Conservation (phyloP, 2,888 invertebrate genomes). For the Dyspetes luteomarginatus region DNA sequence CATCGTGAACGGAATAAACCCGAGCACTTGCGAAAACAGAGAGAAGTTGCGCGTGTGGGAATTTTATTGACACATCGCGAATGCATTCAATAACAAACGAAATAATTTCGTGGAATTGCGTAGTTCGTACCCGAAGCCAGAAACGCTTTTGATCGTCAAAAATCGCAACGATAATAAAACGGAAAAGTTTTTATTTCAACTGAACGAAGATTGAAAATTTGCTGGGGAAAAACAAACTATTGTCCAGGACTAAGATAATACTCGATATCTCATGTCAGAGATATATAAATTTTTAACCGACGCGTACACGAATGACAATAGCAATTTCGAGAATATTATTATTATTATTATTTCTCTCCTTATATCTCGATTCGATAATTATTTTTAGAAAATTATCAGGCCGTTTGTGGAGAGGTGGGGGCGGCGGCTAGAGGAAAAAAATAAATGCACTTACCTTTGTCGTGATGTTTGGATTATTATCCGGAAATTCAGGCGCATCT, state of each 20-base stretch:
- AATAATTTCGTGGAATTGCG: neutral
- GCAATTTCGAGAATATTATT: slow-evolving; percentile 16
- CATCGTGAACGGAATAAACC: neutral
- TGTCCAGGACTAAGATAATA: no score
- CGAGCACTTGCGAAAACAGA: neutral
- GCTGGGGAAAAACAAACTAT: no score
- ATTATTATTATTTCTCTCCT: neutral
- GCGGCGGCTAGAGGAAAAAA: neutral
- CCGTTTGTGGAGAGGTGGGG: neutral
- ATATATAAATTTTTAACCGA: slow-evolving; percentile 17
- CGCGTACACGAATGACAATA: slow-evolving; percentile 26
- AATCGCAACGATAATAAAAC: neutral
- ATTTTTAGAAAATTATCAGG: no score
- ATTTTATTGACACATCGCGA: slow-evolving; percentile 14
- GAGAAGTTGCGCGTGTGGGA: neutral
- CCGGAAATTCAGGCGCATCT: slow-evolving; percentile 65
- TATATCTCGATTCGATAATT: neutral
- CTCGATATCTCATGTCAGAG: neutral
- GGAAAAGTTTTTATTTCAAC: neutral
- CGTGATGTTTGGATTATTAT: slow-evolving; percentile 77
- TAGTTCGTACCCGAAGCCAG: neutral
- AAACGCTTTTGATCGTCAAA: neutral
- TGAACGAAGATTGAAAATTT: no score
- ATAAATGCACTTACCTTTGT: slow-evolving; percentile 75
- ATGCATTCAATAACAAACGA: neutral